Base-by-base conservation (phyloP, 1,140 invertebrate species). In the Caenorhabditis brenneri region DNA sequence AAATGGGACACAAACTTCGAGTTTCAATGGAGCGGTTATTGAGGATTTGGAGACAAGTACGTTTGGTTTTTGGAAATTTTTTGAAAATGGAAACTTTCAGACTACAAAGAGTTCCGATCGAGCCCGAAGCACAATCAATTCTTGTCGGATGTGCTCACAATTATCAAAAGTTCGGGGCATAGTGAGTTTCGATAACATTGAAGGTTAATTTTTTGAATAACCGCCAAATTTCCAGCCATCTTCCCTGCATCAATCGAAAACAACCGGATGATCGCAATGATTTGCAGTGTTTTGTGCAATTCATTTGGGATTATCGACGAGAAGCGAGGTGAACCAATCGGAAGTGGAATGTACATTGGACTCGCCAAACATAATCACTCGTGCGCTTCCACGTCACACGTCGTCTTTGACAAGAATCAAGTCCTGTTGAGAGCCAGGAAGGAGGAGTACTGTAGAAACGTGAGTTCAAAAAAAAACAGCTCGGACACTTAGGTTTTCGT, bases 101-200 rank as follows among this genome's bases (percentile, higher is more conserved):
- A 74, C n/a, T 74, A 74, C 65, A 24, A 74, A 42, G 36, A 74
- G 12, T 74, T 74, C n/a, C 65, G 65, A 22, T 74, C 65, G 10
- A 74, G 65, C n/a, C 65, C 65, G 3, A 12, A n/a, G 3, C 65
- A 74, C 29, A 74, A 74, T 24, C 65, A 74, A 74, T 74, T 74
- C 29, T n/a, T 74, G 16, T 12, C 19, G 1, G 65, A 74, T 27
- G 2, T 74, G 6, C 15, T 74, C 9, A 74, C 65, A 1, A 74
- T 74, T 24, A 74, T 74, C n/a, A 74, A 31, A 15, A 42, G 22
- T 74, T 22, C n/a, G 0, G 65, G 65, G 12, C 29, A 65, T 3
- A 74, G 65, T 42, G n/a, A 42, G 65, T 24, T 6, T 29, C 39
- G 39, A 6, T 6, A 42, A 5, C 39, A 6, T 6, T 42, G 39